Conservation (phyloP, 1,140 invertebrate genomes). For the Drosophila elegans region DNA sequence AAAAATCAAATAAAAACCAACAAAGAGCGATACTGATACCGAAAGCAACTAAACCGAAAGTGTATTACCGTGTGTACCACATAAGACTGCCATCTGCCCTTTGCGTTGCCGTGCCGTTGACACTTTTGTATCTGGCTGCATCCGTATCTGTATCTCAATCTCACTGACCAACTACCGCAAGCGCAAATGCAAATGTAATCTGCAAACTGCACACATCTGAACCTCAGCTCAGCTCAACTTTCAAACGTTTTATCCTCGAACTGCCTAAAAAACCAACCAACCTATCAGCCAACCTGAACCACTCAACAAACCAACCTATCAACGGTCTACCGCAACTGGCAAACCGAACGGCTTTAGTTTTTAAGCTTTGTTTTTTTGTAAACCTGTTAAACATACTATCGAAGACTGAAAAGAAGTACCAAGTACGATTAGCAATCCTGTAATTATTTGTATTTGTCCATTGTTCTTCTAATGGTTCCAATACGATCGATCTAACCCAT, state of each 20-base stretch:
- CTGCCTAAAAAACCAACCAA: constrained; percentile 64
- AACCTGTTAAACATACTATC: constrained; percentile 52
- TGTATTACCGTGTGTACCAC: constrained; percentile 61
- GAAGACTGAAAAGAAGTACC: constrained; percentile 23
- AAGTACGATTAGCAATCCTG: constrained; percentile 39
- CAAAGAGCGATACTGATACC: constrained; percentile 47
- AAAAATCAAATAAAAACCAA: constrained; percentile 40
- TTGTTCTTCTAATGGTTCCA: constrained; percentile 68
- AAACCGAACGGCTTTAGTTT: constrained; percentile 74
- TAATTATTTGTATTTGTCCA: constrained; percentile 74
- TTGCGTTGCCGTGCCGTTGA: constrained; percentile 52
- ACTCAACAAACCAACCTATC: constrained; percentile 48
- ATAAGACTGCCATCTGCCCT: constrained; percentile 64
- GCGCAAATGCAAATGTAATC: constrained; percentile 58
- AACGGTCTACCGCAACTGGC: constrained; percentile 70
- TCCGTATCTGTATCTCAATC: constrained; percentile 61
- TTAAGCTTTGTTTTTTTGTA: constrained; percentile 62
- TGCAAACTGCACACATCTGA: constrained; percentile 69
- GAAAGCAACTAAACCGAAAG: constrained; percentile 67
- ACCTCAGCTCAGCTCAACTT: constrained; percentile 60
- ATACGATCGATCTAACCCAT: constrained; percentile 75
- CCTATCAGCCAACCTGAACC: constrained; percentile 51
- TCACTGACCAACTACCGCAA: constrained; percentile 75
- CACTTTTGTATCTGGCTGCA: constrained; percentile 45
- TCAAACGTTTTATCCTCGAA: constrained; percentile 65